Conservation (phyloP, 2,797 vertebrate species). For the Halcyon badia region DNA sequence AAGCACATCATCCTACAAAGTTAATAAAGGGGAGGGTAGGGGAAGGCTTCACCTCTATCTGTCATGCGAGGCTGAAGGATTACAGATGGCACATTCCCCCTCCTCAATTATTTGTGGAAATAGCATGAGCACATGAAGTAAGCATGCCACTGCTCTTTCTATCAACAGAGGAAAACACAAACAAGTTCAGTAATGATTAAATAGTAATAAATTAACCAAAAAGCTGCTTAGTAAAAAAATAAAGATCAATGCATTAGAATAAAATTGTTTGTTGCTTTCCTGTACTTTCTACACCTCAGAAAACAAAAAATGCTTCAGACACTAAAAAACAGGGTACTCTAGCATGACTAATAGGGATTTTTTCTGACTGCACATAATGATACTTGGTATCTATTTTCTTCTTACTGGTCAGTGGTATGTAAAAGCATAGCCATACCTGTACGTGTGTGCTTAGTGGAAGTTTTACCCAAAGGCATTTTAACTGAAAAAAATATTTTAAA, state of each 20-base stretch:
- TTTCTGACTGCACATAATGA: neutral
- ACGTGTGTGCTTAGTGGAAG: neutral
- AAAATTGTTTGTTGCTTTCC: neutral
- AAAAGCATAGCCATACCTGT: rapidly evolving
- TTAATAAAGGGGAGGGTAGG: neutral
- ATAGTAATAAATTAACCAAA: neutral
- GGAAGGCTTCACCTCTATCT: neutral
- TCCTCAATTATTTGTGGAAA: neutral
- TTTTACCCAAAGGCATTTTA: neutral
- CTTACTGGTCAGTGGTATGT: neutral
- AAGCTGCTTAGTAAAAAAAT: neutral
- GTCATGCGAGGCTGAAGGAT: neutral
- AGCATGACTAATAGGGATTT: neutral
- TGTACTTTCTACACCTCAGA: neutral
- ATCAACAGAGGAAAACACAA: neutral
- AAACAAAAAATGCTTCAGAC: neutral
- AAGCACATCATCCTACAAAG: neutral
- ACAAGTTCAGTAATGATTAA: neutral
- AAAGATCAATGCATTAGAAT: neutral
- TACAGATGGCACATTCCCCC: neutral
- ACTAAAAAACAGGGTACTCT: neutral
- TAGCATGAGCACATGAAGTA: neutral
- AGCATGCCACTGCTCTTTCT: neutral
- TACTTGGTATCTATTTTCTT: neutral
- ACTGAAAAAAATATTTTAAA: neutral